A percentile compares a stretch with the other conserved stretches of the same genome.
Evolutionary conservation across 2,888 invertebrate species (phyloP).

Genomic region (Diaprepes abbreviatus): DNA sequence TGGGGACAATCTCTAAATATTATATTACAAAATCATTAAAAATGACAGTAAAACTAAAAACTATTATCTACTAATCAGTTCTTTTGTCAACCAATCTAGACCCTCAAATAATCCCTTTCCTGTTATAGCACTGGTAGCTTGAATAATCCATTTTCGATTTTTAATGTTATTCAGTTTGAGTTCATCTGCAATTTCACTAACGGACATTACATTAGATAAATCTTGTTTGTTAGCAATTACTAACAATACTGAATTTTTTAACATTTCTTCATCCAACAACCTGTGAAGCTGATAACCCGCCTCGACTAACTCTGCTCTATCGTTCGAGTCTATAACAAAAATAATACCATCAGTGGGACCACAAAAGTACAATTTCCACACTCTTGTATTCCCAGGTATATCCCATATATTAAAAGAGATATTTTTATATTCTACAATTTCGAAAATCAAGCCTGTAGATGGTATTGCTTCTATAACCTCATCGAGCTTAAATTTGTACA

Average conservation of each 20-base stretch:
- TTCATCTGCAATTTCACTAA: slow-evolving; percentile 94
- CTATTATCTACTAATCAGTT: slow-evolving; percentile 70
- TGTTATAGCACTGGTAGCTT: slow-evolving; percentile 95
- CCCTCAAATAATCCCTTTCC: slow-evolving; percentile 97
- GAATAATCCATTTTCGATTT: slow-evolving; percentile 93
- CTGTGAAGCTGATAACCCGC: slow-evolving; percentile 76
- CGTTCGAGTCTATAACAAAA: slow-evolving; percentile 98
- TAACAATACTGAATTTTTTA: slow-evolving; percentile 91
- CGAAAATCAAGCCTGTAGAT: slow-evolving; percentile 99
- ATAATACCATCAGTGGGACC: slow-evolving; percentile 98
- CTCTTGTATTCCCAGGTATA: slow-evolving; percentile 97
- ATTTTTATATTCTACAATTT: slow-evolving; percentile 99
- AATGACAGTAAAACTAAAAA: slow-evolving; percentile 7
- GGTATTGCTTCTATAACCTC: slow-evolving; percentile 99
- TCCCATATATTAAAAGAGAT: slow-evolving; percentile 99
- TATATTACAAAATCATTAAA: background rate
- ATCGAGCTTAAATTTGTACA: slow-evolving; percentile 96
- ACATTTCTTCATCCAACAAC: slow-evolving; percentile 90
- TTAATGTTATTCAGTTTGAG: slow-evolving; percentile 88
- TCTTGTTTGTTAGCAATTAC: slow-evolving; percentile 99
- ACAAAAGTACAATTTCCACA: slow-evolving; percentile 99
- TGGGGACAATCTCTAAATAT: background rate
- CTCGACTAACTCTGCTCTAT: slow-evolving; percentile 93
- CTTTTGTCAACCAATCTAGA: slow-evolving; percentile 95
- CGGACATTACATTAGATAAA: slow-evolving; percentile 94